These are phyloP conservation scores for Megaptera novaeangliae DNA, from an alignment of 2,113 vertebrate species.

Conservation along the genomic window DNA sequence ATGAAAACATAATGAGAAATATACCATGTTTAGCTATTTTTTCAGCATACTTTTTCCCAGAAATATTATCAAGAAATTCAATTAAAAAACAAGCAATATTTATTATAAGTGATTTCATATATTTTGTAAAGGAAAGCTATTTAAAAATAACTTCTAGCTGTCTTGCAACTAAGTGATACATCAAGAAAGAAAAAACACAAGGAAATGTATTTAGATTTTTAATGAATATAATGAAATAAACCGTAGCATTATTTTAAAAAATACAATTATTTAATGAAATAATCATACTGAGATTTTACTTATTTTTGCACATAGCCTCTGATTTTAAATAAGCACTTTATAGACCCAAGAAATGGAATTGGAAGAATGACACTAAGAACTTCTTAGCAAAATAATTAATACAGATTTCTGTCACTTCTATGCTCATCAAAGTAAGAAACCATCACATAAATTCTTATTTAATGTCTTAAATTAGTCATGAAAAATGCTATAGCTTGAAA, in stretches of 20 bases:
- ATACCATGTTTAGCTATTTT: not conserved
- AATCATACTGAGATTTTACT: not conserved
- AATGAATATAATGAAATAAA: not conserved
- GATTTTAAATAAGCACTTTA: not conserved
- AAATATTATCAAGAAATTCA: not conserved
- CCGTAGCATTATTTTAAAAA: not conserved
- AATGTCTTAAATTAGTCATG: not conserved
- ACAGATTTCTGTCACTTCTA: not conserved
- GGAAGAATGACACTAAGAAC: not conserved
- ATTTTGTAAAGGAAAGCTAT: not conserved
- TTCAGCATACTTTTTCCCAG: not conserved
- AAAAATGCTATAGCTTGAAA: not conserved
- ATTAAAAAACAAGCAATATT: not conserved
- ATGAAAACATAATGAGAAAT: not conserved
- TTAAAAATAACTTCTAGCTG: not conserved
- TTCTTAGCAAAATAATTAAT: not conserved
- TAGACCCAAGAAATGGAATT: not conserved
- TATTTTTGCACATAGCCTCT: not conserved
- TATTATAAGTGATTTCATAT: not conserved
- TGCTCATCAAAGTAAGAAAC: not conserved
- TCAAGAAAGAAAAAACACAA: not conserved
- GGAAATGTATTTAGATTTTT: not conserved
- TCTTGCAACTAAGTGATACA: not conserved
- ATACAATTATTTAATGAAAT: not conserved
- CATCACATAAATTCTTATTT: not conserved